These are phyloP conservation scores for Phylloscopus collybita DNA, from an alignment of 2,797 vertebrate genomes.

Conservation along the genomic window DNA sequence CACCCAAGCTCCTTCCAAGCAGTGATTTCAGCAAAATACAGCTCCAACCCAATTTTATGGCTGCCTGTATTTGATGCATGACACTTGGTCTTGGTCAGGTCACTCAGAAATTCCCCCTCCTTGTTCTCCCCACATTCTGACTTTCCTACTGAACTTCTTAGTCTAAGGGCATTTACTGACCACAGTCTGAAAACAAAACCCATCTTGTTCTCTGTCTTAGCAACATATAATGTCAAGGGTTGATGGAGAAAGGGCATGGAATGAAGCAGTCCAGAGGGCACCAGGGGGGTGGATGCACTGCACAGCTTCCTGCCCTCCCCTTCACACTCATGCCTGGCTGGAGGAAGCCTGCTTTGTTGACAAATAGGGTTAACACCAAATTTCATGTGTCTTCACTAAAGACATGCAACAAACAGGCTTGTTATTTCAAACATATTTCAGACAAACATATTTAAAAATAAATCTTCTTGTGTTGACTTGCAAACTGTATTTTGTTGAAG, in stretches of 20 bases:
- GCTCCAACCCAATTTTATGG: not conserved
- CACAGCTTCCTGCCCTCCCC: not conserved
- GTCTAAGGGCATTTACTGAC: not conserved
- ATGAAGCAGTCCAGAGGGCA: not conserved
- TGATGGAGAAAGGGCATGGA: not conserved
- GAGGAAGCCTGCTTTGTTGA: not conserved
- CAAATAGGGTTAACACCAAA: not conserved
- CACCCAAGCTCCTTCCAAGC: not conserved
- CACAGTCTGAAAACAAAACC: not conserved
- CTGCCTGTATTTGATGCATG: not conserved
- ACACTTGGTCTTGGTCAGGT: not conserved
- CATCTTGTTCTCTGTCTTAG: not conserved
- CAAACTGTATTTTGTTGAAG: not conserved
- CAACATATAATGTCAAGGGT: not conserved
- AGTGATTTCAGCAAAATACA: not conserved
- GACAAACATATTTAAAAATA: not conserved
- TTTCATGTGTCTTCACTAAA: not conserved
- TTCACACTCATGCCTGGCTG: fast-evolving
- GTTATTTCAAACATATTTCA: not conserved
- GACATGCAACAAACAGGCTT: not conserved
- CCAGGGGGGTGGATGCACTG: not conserved
- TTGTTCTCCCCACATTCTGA: not conserved
- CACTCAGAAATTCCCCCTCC: not conserved
- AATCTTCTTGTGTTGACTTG: not conserved
- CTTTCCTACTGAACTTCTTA: not conserved